Percentiles rank a stretch among this genome's conserved stretches.
These are phyloP conservation scores for Plemyria rubiginata DNA, from an alignment of 2,888 invertebrate genomes.

Conservation along the genomic window DNA sequence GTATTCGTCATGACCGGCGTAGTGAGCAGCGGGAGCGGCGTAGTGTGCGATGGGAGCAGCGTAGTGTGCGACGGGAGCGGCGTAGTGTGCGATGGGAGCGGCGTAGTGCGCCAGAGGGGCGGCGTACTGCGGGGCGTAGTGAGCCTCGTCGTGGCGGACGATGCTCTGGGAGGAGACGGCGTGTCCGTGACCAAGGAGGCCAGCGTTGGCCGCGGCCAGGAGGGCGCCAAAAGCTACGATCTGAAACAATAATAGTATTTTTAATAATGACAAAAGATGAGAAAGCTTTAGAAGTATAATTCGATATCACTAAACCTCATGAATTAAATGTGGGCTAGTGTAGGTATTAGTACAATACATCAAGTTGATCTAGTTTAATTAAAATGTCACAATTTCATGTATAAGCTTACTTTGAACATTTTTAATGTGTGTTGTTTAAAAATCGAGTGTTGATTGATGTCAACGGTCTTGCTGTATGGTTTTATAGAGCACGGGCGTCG, in stretches of 20 bases:
- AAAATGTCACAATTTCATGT: slow-evolving; percentile 8
- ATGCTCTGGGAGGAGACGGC: slow-evolving; percentile 70
- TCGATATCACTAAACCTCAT: background rate
- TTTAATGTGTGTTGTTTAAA: slow-evolving; percentile 53
- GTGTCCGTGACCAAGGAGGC: slow-evolving; percentile 64
- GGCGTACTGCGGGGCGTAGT: slow-evolving; percentile 55
- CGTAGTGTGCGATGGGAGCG: slow-evolving; percentile 45
- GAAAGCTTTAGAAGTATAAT: background rate
- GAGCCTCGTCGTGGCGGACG: slow-evolving; percentile 64
- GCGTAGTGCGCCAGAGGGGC: slow-evolving; percentile 50
- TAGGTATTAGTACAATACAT: background rate
- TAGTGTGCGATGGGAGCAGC: slow-evolving; percentile 52
- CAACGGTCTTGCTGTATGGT: slow-evolving; percentile 48
- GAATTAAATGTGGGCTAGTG: background rate
- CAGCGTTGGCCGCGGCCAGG: slow-evolving; percentile 77
- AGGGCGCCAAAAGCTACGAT: slow-evolving; percentile 70
- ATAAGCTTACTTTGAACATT: slow-evolving; percentile 69
- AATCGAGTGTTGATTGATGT: slow-evolving; percentile 58
- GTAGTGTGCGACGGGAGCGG: slow-evolving; percentile 50
- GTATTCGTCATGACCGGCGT: slow-evolving; percentile 51
- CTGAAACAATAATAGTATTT: slow-evolving; percentile 47
- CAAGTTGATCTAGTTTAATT: slow-evolving; percentile 13
- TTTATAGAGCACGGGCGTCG: slow-evolving; percentile 45
- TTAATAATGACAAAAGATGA: background rate
- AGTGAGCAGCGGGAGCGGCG: slow-evolving; percentile 47